A percentile compares a stretch with the other conserved stretches of the same genome.
Conservation (phyloP, 2,888 invertebrate species). For the Ceraclea dissimilis region DNA sequence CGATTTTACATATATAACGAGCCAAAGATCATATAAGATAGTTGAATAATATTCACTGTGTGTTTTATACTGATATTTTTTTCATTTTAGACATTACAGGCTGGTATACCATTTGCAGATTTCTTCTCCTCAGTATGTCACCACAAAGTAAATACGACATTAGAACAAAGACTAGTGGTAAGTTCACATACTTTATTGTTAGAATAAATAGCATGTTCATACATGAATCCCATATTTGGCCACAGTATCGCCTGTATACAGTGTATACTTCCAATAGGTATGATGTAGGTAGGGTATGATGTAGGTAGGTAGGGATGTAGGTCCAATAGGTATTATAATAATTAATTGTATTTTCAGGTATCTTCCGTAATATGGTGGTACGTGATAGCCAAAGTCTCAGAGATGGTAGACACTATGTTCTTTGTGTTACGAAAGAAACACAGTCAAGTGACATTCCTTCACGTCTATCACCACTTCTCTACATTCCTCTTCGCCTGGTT, state of each 20-base stretch:
- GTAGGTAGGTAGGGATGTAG: background rate
- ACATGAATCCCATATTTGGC: no score
- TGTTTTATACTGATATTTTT: no score
- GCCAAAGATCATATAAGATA: no score
- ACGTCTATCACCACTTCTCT: slow-evolving; percentile 77
- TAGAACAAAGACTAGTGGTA: background rate
- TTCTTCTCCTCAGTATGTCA: background rate
- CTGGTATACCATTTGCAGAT: slow-evolving; percentile 2
- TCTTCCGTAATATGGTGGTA: slow-evolving; percentile 69
- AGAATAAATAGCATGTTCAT: no score
- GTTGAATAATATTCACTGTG: no score
- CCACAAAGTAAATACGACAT: background rate
- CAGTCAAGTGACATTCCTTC: slow-evolving; percentile 77
- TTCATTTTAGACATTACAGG: background rate
- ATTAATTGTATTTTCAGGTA: background rate
- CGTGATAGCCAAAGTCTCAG: slow-evolving; percentile 81
- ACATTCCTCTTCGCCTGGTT: slow-evolving; percentile 73
- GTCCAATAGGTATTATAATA: background rate
- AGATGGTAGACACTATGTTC: slow-evolving; percentile 82
- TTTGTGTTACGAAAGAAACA: slow-evolving; percentile 79
- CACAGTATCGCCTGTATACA: no score
- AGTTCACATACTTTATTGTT: no score
- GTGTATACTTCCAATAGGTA: no score
- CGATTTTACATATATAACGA: no score
- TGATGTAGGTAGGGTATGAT: no score